Percentiles rank a stretch among this genome's conserved stretches.
These are phyloP conservation scores for Holcopasites calliopsidis DNA, from an alignment of 1,140 invertebrate genomes.

Conservation along the genomic window DNA sequence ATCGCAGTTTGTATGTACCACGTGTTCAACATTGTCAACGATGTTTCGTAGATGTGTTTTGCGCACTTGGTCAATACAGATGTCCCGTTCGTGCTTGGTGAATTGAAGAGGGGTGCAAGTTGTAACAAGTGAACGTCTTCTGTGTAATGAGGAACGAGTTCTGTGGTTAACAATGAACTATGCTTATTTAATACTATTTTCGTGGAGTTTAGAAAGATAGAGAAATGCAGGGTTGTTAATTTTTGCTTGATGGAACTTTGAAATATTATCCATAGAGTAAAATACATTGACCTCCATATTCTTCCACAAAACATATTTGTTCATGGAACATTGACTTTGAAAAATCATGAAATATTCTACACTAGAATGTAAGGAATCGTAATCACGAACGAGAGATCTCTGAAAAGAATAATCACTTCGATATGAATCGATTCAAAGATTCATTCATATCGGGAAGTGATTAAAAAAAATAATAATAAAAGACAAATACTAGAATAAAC, in stretches of 20 bases:
- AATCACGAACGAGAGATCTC: background rate
- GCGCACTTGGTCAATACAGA: background rate
- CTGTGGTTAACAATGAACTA: background rate
- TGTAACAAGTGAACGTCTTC: background rate
- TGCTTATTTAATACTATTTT: background rate
- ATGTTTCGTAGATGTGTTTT: background rate
- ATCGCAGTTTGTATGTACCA: background rate
- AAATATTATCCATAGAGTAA: too few relatives aligned
- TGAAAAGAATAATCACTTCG: background rate
- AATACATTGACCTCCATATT: too few relatives aligned
- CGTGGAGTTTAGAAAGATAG: too few relatives aligned
- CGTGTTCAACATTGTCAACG: background rate
- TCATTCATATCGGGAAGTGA: background rate
- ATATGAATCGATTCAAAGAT: background rate
- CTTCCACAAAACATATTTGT: too few relatives aligned
- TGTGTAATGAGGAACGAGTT: background rate
- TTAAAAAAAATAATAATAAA: background rate
- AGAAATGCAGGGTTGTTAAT: background rate
- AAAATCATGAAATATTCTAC: too few relatives aligned
- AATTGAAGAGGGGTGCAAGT: background rate
- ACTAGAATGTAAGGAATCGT: too few relatives aligned
- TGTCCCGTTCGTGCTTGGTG: background rate
- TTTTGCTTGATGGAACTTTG: background rate
- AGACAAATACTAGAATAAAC: slow-evolving; percentile 31
- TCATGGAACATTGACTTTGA: too few relatives aligned